phyloP scores from a whole-genome alignment of 2,113 vertebrate genomes.

The Triplophysa dalaica region DNA sequence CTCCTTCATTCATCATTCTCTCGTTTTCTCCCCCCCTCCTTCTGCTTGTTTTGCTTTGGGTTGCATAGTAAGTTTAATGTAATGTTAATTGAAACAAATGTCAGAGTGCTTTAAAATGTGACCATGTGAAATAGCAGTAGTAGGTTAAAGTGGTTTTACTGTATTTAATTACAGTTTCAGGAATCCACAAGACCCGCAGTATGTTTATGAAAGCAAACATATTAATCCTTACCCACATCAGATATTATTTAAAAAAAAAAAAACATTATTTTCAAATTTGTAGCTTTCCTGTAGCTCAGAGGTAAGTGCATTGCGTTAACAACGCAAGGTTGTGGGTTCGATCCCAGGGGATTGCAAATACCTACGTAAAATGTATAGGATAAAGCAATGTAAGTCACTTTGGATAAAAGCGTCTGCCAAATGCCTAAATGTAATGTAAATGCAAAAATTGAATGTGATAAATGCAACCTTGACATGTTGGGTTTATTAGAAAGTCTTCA shows the following conservation, averaged over 20 bases:
- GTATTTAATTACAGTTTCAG: conserved; percentile 9
- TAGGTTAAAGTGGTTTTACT: not conserved
- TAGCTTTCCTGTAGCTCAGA: too few relatives aligned
- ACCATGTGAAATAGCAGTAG: conserved; percentile 3
- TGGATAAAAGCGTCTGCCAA: too few relatives aligned
- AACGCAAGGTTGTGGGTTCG: too few relatives aligned
- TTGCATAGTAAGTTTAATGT: conserved; percentile 23
- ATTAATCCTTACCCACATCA: not conserved
- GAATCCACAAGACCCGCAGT: not conserved
- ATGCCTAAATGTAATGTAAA: too few relatives aligned
- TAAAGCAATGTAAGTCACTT: too few relatives aligned
- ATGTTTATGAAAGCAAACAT: not conserved
- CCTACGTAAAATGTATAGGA: too few relatives aligned
- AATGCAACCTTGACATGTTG: not conserved
- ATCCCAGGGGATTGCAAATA: too few relatives aligned
- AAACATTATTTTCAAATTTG: too few relatives aligned
- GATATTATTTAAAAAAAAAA: too few relatives aligned
- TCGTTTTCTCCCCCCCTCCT: conserved; percentile 16
- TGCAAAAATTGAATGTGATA: too few relatives aligned
- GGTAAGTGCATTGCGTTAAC: too few relatives aligned
- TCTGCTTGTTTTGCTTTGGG: conserved; percentile 10
- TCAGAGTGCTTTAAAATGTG: conserved; percentile 3
- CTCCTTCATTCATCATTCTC: conserved; percentile 29
- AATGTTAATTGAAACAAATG: conserved; percentile 13
- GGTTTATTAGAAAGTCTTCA: not conserved